Conservation (phyloP, 1,140 invertebrate species). For the Hetaerina americana region DNA sequence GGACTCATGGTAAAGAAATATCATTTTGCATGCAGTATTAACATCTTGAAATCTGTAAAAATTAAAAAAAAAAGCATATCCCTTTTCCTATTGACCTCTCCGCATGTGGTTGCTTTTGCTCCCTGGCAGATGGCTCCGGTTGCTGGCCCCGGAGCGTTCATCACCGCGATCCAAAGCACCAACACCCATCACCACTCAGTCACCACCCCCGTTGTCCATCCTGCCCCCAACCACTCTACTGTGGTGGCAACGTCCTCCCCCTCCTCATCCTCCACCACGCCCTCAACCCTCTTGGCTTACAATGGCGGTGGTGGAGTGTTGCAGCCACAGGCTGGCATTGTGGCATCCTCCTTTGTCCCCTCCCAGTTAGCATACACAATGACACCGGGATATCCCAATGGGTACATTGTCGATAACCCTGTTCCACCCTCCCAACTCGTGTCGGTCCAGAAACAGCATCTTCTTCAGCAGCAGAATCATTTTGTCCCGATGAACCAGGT, state of each 20-base stretch:
- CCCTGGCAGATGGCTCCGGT: neutral
- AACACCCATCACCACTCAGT: too few relatives aligned
- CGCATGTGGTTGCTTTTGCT: neutral
- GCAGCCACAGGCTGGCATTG: neutral
- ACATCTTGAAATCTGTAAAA: neutral
- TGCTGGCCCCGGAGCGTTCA: neutral
- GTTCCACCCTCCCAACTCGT: neutral
- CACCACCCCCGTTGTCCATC: too few relatives aligned
- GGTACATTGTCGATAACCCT: neutral
- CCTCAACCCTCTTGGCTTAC: neutral
- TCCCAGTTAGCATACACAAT: neutral
- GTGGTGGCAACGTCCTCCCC: too few relatives aligned
- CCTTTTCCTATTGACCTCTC: neutral
- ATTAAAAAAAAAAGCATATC: neutral
- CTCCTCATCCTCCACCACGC: neutral
- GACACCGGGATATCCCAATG: neutral
- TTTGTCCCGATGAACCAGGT: neutral
- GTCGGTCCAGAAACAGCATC: neutral
- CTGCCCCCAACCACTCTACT: too few relatives aligned
- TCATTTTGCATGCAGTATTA: neutral
- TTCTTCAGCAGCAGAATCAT: neutral
- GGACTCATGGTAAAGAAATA: too few relatives aligned
- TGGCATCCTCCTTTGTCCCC: neutral
- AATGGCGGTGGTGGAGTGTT: neutral
- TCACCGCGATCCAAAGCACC: neutral